Evolutionary conservation across 2,113 vertebrate species (phyloP).

Genomic region (Natator depressus): DNA sequence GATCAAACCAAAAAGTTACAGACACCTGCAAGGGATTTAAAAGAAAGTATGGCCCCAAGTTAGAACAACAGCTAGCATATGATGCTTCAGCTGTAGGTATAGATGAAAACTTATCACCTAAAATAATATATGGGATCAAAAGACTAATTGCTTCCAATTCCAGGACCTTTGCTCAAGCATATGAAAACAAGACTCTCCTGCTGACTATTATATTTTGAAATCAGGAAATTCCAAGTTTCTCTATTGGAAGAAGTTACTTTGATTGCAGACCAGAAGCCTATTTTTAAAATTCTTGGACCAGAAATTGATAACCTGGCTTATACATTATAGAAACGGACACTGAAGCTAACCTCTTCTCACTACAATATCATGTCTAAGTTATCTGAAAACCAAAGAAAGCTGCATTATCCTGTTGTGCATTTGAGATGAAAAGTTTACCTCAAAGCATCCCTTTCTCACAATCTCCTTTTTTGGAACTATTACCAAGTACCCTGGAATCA

Average conservation of each 20-base stretch:
- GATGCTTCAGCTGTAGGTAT: slow-evolving; percentile 20
- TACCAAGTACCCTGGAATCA: not conserved
- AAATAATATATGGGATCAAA: slow-evolving; percentile 59
- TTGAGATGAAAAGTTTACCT: slow-evolving; percentile 34
- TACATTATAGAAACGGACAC: slow-evolving; percentile 41
- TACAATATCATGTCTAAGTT: slow-evolving; percentile 60
- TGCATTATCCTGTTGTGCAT: slow-evolving; percentile 42
- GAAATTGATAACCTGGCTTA: slow-evolving; percentile 62
- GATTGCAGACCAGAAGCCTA: slow-evolving; percentile 52
- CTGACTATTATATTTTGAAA: slow-evolving; percentile 58
- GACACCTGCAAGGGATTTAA: not conserved
- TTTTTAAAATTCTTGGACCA: slow-evolving; percentile 66
- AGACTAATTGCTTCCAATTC: slow-evolving; percentile 63
- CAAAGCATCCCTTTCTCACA: not conserved
- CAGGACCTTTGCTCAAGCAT: not conserved
- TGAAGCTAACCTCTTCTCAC: slow-evolving; percentile 46
- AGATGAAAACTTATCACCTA: slow-evolving; percentile 43
- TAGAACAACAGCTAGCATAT: not conserved
- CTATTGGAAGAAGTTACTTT: slow-evolving; percentile 65
- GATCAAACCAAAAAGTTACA: not conserved
- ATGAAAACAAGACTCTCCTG: slow-evolving; percentile 35
- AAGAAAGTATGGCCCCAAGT: not conserved
- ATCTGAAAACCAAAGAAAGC: slow-evolving; percentile 56
- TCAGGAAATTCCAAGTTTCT: slow-evolving; percentile 68
- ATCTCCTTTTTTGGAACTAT: not conserved